A percentile compares a stretch with the other conserved stretches of the same genome.
Conservation (phyloP, 2,888 invertebrate genomes). For the Sympetrum striolatum region DNA sequence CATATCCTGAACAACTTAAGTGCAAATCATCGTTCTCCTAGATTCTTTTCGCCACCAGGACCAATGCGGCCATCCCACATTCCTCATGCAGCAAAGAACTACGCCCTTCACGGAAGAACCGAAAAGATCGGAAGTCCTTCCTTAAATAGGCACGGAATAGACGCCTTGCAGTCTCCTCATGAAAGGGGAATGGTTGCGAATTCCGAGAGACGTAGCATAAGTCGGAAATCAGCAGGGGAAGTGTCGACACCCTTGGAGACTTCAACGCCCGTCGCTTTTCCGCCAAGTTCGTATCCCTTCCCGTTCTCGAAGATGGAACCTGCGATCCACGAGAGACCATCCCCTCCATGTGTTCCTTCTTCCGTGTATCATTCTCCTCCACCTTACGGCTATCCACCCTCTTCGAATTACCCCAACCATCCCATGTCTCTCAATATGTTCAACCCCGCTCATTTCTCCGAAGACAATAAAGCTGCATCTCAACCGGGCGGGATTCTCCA, state of each 20-base stretch:
- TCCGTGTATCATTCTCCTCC: neutral
- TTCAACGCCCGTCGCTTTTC: neutral
- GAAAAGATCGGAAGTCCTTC: neutral
- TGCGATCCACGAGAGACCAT: neutral
- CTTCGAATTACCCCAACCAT: neutral
- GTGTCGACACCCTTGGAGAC: neutral
- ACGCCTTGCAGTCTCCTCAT: neutral
- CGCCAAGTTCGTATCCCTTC: neutral
- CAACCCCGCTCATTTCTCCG: neutral
- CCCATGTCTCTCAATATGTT: neutral
- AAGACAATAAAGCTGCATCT: neutral
- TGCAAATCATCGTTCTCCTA: neutral
- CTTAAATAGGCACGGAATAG: neutral
- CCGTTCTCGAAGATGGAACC: neutral
- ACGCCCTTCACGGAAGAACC: neutral
- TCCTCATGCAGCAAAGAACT: neutral
- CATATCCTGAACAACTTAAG: neutral
- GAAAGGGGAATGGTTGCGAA: neutral
- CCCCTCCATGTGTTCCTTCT: neutral
- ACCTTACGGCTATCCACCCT: neutral
- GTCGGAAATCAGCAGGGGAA: neutral
- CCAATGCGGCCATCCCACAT: neutral
- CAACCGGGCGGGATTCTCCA: neutral
- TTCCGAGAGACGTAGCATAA: neutral
- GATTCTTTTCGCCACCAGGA: neutral